These are phyloP conservation scores for Lasioglossum figueresi DNA, from an alignment of 2,888 invertebrate species.

Conservation along the genomic window DNA sequence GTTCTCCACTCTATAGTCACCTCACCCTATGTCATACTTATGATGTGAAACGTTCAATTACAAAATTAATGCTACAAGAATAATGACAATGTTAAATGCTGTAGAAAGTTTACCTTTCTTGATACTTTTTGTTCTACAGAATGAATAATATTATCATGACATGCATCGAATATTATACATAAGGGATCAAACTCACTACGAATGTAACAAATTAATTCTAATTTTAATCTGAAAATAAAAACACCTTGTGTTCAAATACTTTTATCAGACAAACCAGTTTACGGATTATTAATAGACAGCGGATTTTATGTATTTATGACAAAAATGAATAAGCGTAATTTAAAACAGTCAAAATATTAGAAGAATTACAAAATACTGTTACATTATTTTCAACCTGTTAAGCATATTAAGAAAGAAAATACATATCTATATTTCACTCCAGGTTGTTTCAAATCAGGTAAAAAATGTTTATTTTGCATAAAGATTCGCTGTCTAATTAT, in stretches of 20 bases:
- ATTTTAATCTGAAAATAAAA: constrained; percentile 86
- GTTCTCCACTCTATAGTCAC: constrained; percentile 90
- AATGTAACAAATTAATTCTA: constrained; percentile 91
- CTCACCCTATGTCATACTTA: constrained; percentile 85
- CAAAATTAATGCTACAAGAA: constrained; percentile 18
- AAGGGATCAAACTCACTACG: constrained; percentile 95
- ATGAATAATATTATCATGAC: constrained; percentile 89
- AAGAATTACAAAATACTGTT: too few relatives aligned
- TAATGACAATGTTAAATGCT: constrained; percentile 28
- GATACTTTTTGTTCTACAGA: constrained; percentile 93
- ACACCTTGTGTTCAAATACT: constrained; percentile 30
- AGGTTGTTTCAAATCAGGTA: too few relatives aligned
- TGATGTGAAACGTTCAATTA: constrained; percentile 58
- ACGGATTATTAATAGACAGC: not conserved
- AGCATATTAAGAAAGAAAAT: too few relatives aligned
- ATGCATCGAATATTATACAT: constrained; percentile 91
- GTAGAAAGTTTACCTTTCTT: constrained; percentile 85
- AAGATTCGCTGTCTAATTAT: too few relatives aligned
- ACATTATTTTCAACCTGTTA: too few relatives aligned
- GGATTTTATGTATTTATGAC: too few relatives aligned
- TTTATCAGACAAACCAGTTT: not conserved
- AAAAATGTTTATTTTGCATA: too few relatives aligned
- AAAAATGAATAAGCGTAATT: too few relatives aligned
- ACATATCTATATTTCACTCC: too few relatives aligned
- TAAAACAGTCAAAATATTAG: too few relatives aligned